Evolutionary conservation across 2,888 invertebrate genomes (phyloP).

Genomic region (Cephus nigrinus): DNA sequence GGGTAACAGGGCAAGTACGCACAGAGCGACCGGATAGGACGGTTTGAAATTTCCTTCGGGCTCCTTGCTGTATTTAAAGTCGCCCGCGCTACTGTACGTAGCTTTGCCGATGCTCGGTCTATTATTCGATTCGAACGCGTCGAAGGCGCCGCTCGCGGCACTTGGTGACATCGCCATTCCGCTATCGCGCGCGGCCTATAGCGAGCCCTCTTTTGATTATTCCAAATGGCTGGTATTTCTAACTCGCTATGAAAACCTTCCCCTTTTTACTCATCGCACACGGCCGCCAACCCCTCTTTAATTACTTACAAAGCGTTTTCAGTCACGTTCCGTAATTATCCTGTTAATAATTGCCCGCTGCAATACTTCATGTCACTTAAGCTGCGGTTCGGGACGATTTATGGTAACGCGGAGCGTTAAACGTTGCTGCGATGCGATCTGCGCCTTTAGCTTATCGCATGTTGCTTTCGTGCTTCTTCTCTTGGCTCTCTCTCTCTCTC

Average conservation of each 20-base stretch:
- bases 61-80: too few species aligned
- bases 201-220: background rate
- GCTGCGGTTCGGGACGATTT: too few species aligned
- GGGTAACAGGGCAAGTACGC: too few species aligned
- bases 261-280: background rate
- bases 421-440: too few species aligned
- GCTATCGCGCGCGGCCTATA: constrained; percentile 1
- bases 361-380: background rate
- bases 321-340: constrained; percentile 37
- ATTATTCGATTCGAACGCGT: constrained; percentile 9
- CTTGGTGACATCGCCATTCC: constrained; percentile 49
- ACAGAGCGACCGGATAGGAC: too few species aligned
- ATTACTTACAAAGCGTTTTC: constrained; percentile 39
- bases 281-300: constrained; percentile 26
- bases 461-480: constrained; percentile 5
- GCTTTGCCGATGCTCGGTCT: background rate
- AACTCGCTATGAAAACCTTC: too few species aligned
- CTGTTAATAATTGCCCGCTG: constrained; percentile 27
- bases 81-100: background rate
- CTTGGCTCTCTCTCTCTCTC: background rate
- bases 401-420: too few species aligned
- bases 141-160: constrained; percentile 37
- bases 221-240: too few species aligned
- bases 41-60: too few species aligned
- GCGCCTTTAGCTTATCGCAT: background rate